Base-by-base conservation (phyloP, 1,140 invertebrate genomes). In the Sarcophaga peregrina region DNA sequence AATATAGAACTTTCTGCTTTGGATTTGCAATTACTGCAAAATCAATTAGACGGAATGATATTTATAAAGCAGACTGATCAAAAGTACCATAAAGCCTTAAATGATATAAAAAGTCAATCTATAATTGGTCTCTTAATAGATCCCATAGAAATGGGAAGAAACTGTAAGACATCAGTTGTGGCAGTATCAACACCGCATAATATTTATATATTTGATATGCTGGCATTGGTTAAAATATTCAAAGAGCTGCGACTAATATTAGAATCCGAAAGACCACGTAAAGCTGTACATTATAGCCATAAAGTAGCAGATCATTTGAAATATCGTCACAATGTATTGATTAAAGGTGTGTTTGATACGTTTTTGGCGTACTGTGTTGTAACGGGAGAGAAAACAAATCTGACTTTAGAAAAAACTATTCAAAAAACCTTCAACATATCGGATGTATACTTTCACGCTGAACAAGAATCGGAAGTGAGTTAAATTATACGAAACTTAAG, bases 171-270 rank as follows among this genome's bases (percentile, higher is more conserved):
- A 0, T 82, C 82, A 5, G 17, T 84, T 46, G 20, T 84, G 11
- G 58, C 78, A 0, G 7, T 84, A 5, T n/a, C 82, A 5, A 84
- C 84, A 3, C 25, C 37, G 5, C 25, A 82, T 17, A 73, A 46
- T 15, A 80, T 84, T n/a, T 84, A 84, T 73, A 80, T 84, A 76
- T 84, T 83, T 76, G 84, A 84, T 48, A 83, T 84, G 15, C 50
- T 83, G 7, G 46, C 52, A 6, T 45, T 84, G 45, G 84, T 82
- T 20, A 81, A 54, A 11, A 73, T 84, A 11, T 83, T 83, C 46
- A 76, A 74, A 8, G 84, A 84, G 45, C n/a, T 84, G 9, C 68
- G 74, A 25, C n/a, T 80, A 13, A 50, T 84, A 8, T 37, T 84
- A 2, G 82, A 84, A 81, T 37, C 84, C 0, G 72, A 76, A 25